Base-by-base conservation (phyloP, 2,113 vertebrate genomes). In the Channa argus region DNA sequence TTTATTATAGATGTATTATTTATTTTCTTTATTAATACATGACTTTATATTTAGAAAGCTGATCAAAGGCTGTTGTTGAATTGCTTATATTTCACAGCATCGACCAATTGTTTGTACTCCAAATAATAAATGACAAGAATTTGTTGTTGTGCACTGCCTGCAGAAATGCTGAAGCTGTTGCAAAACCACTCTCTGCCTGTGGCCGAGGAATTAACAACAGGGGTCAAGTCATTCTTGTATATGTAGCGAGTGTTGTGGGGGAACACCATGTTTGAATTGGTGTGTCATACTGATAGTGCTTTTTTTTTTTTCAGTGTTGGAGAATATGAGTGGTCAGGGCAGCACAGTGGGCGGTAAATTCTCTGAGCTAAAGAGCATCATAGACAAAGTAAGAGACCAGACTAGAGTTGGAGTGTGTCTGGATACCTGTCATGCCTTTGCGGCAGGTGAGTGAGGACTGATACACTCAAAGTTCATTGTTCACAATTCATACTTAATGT, bases 241-340 rank as follows among this genome's bases (percentile, higher is more conserved):
- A 10, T 24, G 14, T 52, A 10, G 49, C 7, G 2, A 5, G 5
- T 39, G 49, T 14, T 4, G 10, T 9, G 14, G 0, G 12, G 10
- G 13, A 9, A 37, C 37, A 36, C 49, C 6, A 24, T 10, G 38
- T 44, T 41, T 55, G 45, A 70, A 55, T 43, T 3, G 5, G 3
- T n/a, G 43, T n/a, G 36, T 56, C 8, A 9, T 39, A 63, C 41
- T 51, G 24, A 49, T 6, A 2, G 5, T 53, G n/a, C 33, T 2
- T 52, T 37, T 15, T 77, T 52, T 39, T 58, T 24, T 43, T 4
- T 33, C 81, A 95, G 94, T 95, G 69, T 74, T 95, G 44, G 95
- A 95, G 88, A 95, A 95, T 84, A 95, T 95, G 95, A 89, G 94
- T 38, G 92, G 95, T 66, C 94, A 95, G 77, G 95, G 94, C 63